phyloP scores from a whole-genome alignment of 1,140 invertebrate species.

The Lepidurus apus region DNA sequence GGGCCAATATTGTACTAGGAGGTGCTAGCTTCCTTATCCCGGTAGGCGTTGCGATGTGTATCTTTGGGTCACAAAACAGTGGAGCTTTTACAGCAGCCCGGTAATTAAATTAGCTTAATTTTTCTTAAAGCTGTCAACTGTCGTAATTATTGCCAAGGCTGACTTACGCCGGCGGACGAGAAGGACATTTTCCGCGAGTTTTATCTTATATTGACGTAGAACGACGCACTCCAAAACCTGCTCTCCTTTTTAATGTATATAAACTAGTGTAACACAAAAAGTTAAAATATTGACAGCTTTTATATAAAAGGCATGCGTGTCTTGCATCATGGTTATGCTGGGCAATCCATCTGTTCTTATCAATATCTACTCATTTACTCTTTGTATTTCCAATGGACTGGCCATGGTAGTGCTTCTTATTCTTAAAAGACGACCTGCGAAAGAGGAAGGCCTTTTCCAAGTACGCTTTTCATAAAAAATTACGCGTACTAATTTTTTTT shows the following conservation, averaged over 20 bases:
- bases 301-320: slow-evolving; percentile 43
- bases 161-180: slow-evolving; percentile 53
- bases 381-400: slow-evolving; percentile 52
- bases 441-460: slow-evolving; percentile 50
- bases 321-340: slow-evolving; percentile 46
- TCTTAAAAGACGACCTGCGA: slow-evolving; percentile 47
- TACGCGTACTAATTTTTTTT: background rate
- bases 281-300: background rate
- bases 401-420: slow-evolving; percentile 48
- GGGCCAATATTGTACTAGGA: slow-evolving; percentile 58
- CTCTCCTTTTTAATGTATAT: slow-evolving; percentile 50
- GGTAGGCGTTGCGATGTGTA: slow-evolving; percentile 64
- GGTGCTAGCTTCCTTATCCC: slow-evolving; percentile 59
- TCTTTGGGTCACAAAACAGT: slow-evolving; percentile 68
- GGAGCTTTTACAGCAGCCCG: slow-evolving; percentile 67
- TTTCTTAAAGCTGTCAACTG: background rate
- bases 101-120: slow-evolving; percentile 41
- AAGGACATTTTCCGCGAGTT: slow-evolving; percentile 53
- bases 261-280: slow-evolving; percentile 43
- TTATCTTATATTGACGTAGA: slow-evolving; percentile 53
- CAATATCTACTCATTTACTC: slow-evolving; percentile 52
- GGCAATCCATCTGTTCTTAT: slow-evolving; percentile 50
- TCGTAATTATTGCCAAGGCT: slow-evolving; percentile 41
- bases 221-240: slow-evolving; percentile 51
- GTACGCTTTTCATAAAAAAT: slow-evolving; percentile 44